phyloP scores from a whole-genome alignment of 2,797 vertebrate genomes.

The Muraenolepis orangiensis region DNA sequence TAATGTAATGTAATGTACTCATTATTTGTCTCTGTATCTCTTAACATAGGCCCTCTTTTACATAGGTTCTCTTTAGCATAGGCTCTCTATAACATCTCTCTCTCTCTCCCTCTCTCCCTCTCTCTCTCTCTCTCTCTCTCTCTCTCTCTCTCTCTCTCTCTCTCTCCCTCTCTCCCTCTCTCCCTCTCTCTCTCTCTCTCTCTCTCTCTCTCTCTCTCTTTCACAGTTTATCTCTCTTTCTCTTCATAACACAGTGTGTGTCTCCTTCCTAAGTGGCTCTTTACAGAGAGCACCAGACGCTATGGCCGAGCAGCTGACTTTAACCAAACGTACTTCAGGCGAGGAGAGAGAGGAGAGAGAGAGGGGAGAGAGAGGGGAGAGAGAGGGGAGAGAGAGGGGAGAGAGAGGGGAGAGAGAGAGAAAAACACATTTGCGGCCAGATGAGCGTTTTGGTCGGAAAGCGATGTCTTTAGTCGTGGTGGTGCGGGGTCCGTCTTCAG shows the following conservation, averaged over 20 bases:
- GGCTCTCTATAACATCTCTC: too few relatives aligned
- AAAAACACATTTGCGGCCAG: conserved; percentile 24
- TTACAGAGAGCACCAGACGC: background rate
- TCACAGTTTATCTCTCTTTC: background rate
- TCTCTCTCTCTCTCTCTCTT: too few relatives aligned
- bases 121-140: too few relatives aligned
- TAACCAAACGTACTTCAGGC: background rate
- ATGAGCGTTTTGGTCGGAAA: conserved; percentile 42
- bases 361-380: too few relatives aligned
- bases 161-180: too few relatives aligned
- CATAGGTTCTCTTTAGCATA: background rate
- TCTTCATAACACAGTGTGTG: background rate
- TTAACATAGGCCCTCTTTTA: too few relatives aligned
- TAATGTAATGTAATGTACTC: too few relatives aligned
- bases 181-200: too few relatives aligned
- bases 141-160: too few relatives aligned
- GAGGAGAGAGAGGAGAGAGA: too few relatives aligned
- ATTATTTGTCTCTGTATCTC: background rate
- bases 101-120: background rate
- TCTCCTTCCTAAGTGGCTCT: background rate
- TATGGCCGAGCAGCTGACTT: background rate
- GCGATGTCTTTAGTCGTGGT: conserved; percentile 38
- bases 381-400: too few relatives aligned
- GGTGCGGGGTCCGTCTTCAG: conserved; percentile 45
- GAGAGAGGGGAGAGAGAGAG: too few relatives aligned